These are phyloP conservation scores for Drosophila meridiana DNA, from an alignment of 2,888 invertebrate genomes.

Conservation along the genomic window DNA sequence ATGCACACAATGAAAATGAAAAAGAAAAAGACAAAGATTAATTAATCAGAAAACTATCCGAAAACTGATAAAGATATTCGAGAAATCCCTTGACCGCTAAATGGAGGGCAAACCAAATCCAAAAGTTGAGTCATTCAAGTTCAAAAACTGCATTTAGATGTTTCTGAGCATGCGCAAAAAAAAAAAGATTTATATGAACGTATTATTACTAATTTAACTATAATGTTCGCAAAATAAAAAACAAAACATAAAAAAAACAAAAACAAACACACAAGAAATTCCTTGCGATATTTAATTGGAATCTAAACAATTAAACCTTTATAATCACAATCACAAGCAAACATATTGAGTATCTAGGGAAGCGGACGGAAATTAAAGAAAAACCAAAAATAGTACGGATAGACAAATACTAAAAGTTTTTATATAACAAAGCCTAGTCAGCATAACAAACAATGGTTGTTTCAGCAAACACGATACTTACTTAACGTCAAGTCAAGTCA, in stretches of 20 bases:
- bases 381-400: not conserved
- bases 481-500: slow-evolving; percentile 21
- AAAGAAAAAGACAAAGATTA: slow-evolving; percentile 2
- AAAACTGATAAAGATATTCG: slow-evolving; percentile 24
- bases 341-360: slow-evolving; percentile 45
- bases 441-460: slow-evolving; percentile 44
- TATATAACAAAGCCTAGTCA: slow-evolving; percentile 29
- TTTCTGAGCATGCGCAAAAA: slow-evolving; percentile 80
- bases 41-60: slow-evolving; percentile 1
- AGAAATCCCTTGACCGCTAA: slow-evolving; percentile 36
- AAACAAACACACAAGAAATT: slow-evolving; percentile 29
- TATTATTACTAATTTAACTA: slow-evolving; percentile 47
- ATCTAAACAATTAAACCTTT: slow-evolving; percentile 25
- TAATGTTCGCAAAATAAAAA: slow-evolving; percentile 30
- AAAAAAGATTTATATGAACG: slow-evolving; percentile 66
- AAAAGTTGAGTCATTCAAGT: slow-evolving; percentile 63
- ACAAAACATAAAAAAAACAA: slow-evolving; percentile 13
- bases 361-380: too few species aligned
- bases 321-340: slow-evolving; percentile 54
- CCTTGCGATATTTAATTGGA: slow-evolving; percentile 39
- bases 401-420: slow-evolving; percentile 35
- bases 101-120: slow-evolving; percentile 26
- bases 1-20: slow-evolving; percentile 11
- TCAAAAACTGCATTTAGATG: slow-evolving; percentile 81
- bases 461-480: slow-evolving; percentile 39